These are phyloP conservation scores for Drepana arcuata DNA, from an alignment of 1,140 invertebrate genomes.

Conservation along the genomic window DNA sequence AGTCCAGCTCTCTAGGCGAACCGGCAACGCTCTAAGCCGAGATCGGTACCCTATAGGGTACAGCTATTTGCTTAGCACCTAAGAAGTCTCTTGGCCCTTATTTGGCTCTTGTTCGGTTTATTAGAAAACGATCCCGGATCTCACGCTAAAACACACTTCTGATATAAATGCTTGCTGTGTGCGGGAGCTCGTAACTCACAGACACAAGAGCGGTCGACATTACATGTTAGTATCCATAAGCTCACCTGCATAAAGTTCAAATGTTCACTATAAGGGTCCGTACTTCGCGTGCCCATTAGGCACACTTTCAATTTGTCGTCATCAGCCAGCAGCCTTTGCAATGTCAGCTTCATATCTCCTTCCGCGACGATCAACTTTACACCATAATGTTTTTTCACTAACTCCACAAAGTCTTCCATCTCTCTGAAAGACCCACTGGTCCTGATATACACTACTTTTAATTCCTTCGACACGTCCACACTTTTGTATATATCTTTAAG, in stretches of 20 bases:
- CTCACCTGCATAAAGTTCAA: slow-evolving; percentile 80
- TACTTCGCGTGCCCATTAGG: slow-evolving; percentile 89
- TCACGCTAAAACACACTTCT: too few relatives aligned
- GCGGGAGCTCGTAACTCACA: too few relatives aligned
- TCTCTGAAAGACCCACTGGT: slow-evolving; percentile 86
- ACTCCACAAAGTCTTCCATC: slow-evolving; percentile 87
- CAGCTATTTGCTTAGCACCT: too few relatives aligned
- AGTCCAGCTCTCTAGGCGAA: too few relatives aligned
- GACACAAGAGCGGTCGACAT: too few relatives aligned
- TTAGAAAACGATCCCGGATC: too few relatives aligned
- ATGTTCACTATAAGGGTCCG: slow-evolving; percentile 84
- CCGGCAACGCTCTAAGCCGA: too few relatives aligned
- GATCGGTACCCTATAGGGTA: too few relatives aligned
- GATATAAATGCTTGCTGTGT: too few relatives aligned
- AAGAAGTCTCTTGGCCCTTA: too few relatives aligned
- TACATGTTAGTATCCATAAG: too few relatives aligned
- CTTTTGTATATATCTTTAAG: slow-evolving; percentile 71
- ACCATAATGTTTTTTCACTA: slow-evolving; percentile 80
- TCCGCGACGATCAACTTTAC: slow-evolving; percentile 80
- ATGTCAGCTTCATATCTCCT: slow-evolving; percentile 80
- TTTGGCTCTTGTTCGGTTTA: too few relatives aligned
- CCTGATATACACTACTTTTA: slow-evolving; percentile 84
- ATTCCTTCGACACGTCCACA: slow-evolving; percentile 31
- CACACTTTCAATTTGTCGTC: slow-evolving; percentile 83
- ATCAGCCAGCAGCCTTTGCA: slow-evolving; percentile 75